A percentile compares a stretch with the other conserved stretches of the same genome.
These are phyloP conservation scores for Rhagonycha fulva DNA, from an alignment of 2,888 invertebrate genomes.

Conservation along the genomic window DNA sequence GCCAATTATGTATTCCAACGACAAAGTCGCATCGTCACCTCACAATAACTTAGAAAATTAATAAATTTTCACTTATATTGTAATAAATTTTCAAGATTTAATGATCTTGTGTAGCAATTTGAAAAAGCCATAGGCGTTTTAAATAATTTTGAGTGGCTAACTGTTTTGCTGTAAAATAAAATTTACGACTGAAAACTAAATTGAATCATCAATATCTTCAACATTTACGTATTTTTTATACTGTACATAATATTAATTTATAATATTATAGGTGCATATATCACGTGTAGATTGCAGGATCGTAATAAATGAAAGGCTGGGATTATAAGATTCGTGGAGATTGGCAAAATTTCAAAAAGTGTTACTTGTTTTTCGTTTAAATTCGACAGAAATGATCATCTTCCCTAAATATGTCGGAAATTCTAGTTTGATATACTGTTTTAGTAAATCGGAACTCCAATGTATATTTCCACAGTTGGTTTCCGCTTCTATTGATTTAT, in stretches of 20 bases:
- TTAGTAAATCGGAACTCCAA: constrained; percentile 36
- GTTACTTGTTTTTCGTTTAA: constrained; percentile 9
- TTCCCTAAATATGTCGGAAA: constrained; percentile 33
- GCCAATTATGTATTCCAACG: neutral
- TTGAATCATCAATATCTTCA: constrained; percentile 31
- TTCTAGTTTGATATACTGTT: constrained; percentile 36
- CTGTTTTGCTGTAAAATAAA: constrained; percentile 37
- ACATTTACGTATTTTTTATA: neutral
- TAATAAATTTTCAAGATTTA: neutral
- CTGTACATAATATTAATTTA: neutral
- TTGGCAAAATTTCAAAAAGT: neutral
- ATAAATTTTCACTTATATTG: neutral
- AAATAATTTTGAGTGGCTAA: constrained; percentile 36
- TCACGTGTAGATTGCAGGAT: neutral
- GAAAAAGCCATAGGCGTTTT: constrained; percentile 27
- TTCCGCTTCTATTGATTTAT: constrained; percentile 40
- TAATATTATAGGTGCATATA: neutral
- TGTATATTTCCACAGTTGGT: constrained; percentile 34
- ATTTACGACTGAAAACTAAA: constrained; percentile 36
- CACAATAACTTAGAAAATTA: neutral
- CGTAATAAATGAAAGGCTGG: neutral
- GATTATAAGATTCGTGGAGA: neutral
- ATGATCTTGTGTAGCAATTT: neutral
- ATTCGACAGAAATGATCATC: constrained; percentile 25
- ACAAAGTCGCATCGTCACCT: neutral